Conservation (phyloP, 2,888 invertebrate species). For the Brachyopa scutellaris region DNA sequence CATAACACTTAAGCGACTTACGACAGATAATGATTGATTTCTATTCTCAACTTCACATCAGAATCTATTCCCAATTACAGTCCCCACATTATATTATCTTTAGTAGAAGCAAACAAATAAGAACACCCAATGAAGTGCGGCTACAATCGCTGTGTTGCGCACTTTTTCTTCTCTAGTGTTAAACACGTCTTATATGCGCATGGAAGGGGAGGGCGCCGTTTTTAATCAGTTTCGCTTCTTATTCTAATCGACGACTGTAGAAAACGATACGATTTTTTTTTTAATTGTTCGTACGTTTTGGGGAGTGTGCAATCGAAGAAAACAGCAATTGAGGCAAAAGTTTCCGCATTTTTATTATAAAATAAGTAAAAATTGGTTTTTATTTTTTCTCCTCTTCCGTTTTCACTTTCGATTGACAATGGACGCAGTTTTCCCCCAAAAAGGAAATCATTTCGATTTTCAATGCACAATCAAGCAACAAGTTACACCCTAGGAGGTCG, state of each 20-base stretch:
- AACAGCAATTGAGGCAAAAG: conserved; percentile 6
- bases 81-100: too few relatives aligned
- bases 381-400: not conserved
- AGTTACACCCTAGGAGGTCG: conserved; percentile 70
- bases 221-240: conserved; percentile 50
- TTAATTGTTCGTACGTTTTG: conserved; percentile 18
- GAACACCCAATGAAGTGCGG: conserved; percentile 1
- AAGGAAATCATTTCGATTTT: conserved; percentile 49
- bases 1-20: too few relatives aligned
- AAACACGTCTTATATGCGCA: conserved; percentile 17
- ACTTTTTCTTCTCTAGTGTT: conserved; percentile 35
- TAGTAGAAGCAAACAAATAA: not conserved
- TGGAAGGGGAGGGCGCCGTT: conserved; percentile 26
- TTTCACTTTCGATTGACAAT: conserved; percentile 23
- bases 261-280: conserved; percentile 14
- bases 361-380: not conserved
- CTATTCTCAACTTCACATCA: too few relatives aligned
- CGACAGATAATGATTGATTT: too few relatives aligned
- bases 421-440: conserved; percentile 9
- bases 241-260: conserved; percentile 43
- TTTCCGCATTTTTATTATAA: not conserved
- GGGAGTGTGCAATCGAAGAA: conserved; percentile 8
- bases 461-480: conserved; percentile 50
- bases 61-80: too few relatives aligned
- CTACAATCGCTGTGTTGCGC: conserved; percentile 27